phyloP scores from a whole-genome alignment of 2,797 vertebrate genomes.

The Rhinophrynus dorsalis region DNA sequence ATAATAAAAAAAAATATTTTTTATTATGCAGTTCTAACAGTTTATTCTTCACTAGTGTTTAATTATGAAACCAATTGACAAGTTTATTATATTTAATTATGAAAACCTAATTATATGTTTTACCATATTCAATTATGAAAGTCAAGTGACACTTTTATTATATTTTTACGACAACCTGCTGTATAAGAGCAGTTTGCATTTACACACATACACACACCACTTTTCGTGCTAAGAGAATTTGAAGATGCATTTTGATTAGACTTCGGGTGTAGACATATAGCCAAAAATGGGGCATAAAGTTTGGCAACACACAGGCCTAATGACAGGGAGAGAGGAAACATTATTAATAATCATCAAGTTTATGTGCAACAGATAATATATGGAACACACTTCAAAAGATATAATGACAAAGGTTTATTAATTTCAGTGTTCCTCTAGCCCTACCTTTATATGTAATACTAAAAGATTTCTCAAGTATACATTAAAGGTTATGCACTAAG shows the following conservation, averaged over 20 bases:
- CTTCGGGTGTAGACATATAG: constrained; percentile 15
- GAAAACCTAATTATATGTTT: constrained; percentile 40
- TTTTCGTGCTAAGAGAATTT: background rate
- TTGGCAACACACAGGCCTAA: background rate
- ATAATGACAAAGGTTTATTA: too few relatives aligned
- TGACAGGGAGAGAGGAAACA: background rate
- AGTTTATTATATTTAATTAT: constrained; percentile 36
- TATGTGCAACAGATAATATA: background rate
- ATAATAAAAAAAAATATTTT: background rate
- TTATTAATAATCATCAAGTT: background rate
- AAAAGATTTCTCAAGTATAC: too few relatives aligned
- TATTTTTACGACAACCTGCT: constrained; percentile 18
- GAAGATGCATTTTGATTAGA: background rate
- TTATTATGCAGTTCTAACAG: constrained; percentile 2
- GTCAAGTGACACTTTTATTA: constrained; percentile 11
- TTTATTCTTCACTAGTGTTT: constrained; percentile 10
- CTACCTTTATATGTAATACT: too few relatives aligned
- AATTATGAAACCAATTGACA: constrained; percentile 18
- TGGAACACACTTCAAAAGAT: too few relatives aligned
- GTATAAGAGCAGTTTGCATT: constrained; percentile 13
- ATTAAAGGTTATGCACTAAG: too few relatives aligned
- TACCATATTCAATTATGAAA: constrained; percentile 23
- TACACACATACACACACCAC: constrained; percentile 11
- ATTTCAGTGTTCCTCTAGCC: too few relatives aligned
- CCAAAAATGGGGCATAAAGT: background rate